A percentile compares a stretch with the other conserved stretches of the same genome.
Conservation (phyloP, 2,797 vertebrate genomes). For the Spinus olivaceus region DNA sequence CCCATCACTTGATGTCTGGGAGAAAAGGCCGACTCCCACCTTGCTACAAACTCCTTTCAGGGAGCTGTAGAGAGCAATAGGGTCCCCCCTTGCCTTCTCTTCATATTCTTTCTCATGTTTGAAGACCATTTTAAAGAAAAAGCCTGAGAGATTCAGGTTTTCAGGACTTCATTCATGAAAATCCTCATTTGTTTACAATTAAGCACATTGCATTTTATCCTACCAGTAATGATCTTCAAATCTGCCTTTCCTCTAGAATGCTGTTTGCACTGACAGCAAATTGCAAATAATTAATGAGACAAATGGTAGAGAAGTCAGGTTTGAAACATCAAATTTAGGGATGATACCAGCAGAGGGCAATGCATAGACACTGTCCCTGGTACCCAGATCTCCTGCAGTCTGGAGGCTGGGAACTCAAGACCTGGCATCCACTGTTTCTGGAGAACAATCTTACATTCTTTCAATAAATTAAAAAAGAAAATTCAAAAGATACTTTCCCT, state of each 20-base stretch:
- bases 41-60: background rate
- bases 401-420: background rate
- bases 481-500: background rate
- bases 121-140: background rate
- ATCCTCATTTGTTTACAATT: background rate
- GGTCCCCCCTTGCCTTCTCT: background rate
- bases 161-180: background rate
- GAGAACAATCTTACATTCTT: background rate
- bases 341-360: slow-evolving; percentile 38
- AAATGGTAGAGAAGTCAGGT: background rate
- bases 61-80: background rate
- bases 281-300: background rate
- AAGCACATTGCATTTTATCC: background rate
- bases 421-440: background rate
- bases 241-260: background rate
- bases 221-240: background rate
- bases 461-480: background rate
- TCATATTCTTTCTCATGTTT: background rate
- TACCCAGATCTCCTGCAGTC: background rate
- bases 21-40: fast-evolving
- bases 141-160: background rate
- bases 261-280: background rate
- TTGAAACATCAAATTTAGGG: background rate
- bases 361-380: background rate
- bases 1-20: background rate